phyloP scores from a whole-genome alignment of 2,888 invertebrate genomes.

The Drosophila fungiperda region DNA sequence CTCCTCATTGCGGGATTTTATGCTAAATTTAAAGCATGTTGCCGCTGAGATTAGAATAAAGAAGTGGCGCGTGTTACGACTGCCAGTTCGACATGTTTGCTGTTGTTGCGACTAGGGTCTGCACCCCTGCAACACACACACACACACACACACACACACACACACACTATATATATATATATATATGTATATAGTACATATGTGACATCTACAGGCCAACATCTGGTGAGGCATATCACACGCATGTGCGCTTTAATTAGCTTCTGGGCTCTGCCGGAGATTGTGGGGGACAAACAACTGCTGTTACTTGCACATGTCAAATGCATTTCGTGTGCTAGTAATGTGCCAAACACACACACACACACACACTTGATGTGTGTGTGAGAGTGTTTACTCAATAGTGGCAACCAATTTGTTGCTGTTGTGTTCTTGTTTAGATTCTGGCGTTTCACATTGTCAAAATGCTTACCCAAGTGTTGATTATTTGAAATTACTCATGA shows the following conservation, averaged over 20 bases:
- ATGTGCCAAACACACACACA: conserved; percentile 38
- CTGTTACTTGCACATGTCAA: conserved; percentile 67
- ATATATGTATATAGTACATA: not conserved
- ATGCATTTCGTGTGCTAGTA: conserved; percentile 55
- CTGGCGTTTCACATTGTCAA: conserved; percentile 58
- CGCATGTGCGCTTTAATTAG: conserved; percentile 77
- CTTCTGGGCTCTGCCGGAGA: conserved; percentile 32
- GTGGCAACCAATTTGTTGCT: conserved; percentile 20
- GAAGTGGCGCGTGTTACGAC: conserved; percentile 53
- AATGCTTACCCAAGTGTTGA: conserved; percentile 59
- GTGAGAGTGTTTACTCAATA: conserved; percentile 55
- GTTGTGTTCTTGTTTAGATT: conserved; percentile 60
- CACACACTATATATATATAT: not conserved
- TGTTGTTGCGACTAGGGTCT: conserved; percentile 42
- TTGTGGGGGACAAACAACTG: not conserved
- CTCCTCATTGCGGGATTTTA: conserved; percentile 51
- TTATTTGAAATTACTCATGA: conserved; percentile 49
- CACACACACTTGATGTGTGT: not conserved
- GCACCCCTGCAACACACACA: conserved; percentile 2
- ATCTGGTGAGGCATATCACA: conserved; percentile 77
- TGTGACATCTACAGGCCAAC: conserved; percentile 56
- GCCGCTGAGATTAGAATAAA: conserved; percentile 74
- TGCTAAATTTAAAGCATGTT: conserved; percentile 77
- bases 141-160: not conserved
- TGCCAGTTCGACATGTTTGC: conserved; percentile 55